Evolutionary conservation across 2,113 vertebrate genomes (phyloP).

Genomic region (zebrafish (Danio rerio)): DNA sequence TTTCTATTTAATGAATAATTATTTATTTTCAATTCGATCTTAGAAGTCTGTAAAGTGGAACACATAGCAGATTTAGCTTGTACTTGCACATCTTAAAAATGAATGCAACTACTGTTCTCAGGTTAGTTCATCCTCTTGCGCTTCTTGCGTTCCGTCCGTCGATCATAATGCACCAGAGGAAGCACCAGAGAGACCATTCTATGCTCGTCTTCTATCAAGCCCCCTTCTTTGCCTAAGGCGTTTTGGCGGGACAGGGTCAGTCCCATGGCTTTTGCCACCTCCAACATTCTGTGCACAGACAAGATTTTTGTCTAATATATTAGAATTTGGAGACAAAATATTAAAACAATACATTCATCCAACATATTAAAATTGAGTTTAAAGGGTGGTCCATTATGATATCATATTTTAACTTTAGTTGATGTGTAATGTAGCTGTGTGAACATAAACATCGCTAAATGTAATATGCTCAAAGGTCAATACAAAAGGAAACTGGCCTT

Average conservation of each 20-base stretch:
- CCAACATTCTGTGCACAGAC: conserved; percentile 73
- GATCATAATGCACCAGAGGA: conserved; percentile 80
- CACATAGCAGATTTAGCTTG: background rate
- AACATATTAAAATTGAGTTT: too few species aligned
- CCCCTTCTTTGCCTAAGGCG: background rate
- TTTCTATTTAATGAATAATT: background rate
- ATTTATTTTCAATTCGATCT: background rate
- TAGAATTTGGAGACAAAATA: too few species aligned
- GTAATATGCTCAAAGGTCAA: too few species aligned
- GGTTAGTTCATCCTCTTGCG: conserved; percentile 73
- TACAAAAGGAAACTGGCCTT: too few species aligned
- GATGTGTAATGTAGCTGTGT: too few species aligned
- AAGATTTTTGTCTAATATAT: too few species aligned
- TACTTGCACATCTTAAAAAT: background rate
- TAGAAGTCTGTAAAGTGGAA: background rate
- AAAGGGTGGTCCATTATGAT: too few species aligned
- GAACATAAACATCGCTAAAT: too few species aligned
- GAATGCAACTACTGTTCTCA: too few species aligned
- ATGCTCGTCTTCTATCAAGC: conserved; percentile 70
- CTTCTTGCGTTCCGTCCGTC: conserved; percentile 65
- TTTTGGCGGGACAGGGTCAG: conserved; percentile 73
- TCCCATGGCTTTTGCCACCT: conserved; percentile 89
- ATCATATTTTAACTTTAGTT: too few species aligned
- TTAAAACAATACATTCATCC: too few species aligned
- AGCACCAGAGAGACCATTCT: conserved; percentile 79